phyloP scores from a whole-genome alignment of 2,888 invertebrate species.

The Hirtodrosophila alboralis region DNA sequence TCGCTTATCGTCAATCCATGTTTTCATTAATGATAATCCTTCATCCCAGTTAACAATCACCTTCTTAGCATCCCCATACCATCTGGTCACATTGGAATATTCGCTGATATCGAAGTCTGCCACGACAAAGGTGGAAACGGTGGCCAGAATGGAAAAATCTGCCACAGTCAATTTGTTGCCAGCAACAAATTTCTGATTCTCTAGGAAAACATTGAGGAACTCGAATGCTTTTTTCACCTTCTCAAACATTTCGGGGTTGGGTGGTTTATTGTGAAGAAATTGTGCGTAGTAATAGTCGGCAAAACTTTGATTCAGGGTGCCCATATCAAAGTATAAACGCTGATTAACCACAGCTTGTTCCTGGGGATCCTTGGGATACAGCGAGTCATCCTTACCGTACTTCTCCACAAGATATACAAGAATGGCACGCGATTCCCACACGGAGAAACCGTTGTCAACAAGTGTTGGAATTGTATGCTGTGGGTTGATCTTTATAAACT shows the following conservation, averaged over 20 bases:
- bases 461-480: slow-evolving; percentile 93
- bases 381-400: slow-evolving; percentile 89
- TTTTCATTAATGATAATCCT: slow-evolving; percentile 26
- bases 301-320: slow-evolving; percentile 31
- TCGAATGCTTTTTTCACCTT: slow-evolving; percentile 18
- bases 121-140: slow-evolving; percentile 13
- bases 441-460: slow-evolving; percentile 90
- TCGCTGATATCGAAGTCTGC: slow-evolving; percentile 10
- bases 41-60: slow-evolving; percentile 86
- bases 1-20: slow-evolving; percentile 1
- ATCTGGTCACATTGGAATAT: slow-evolving; percentile 21
- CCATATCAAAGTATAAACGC: slow-evolving; percentile 47
- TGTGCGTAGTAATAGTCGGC: slow-evolving; percentile 23
- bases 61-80: slow-evolving; percentile 86
- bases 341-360: slow-evolving; percentile 41
- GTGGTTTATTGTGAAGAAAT: not conserved
- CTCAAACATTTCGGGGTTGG: slow-evolving; percentile 12
- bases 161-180: slow-evolving; percentile 90
- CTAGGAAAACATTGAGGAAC: slow-evolving; percentile 12
- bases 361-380: slow-evolving; percentile 82
- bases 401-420: slow-evolving; percentile 90
- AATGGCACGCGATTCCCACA: slow-evolving; percentile 94
- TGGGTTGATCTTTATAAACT: slow-evolving; percentile 90
- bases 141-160: slow-evolving; percentile 88
- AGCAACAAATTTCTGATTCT: slow-evolving; percentile 84